Conservation (phyloP, 2,797 vertebrate species). For the Telmatherina bonti region DNA sequence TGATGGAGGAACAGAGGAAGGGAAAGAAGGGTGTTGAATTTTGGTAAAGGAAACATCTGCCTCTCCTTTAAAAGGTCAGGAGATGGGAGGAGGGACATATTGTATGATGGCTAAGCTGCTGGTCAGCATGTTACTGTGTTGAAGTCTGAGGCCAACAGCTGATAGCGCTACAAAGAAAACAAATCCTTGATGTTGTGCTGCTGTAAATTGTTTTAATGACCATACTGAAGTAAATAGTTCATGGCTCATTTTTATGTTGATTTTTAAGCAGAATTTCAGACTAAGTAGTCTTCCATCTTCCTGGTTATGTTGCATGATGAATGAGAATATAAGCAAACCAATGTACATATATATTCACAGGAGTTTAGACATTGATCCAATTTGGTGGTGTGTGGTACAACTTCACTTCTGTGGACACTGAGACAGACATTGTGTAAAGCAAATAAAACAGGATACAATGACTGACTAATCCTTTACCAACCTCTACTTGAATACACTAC, state of each 20-base stretch:
- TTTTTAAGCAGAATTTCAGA: background rate
- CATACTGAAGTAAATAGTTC: background rate
- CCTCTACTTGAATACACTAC: no score
- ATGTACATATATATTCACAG: background rate
- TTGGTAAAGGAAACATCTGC: conserved; percentile 74
- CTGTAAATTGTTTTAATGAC: conserved; percentile 11
- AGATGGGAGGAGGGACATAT: conserved; percentile 42
- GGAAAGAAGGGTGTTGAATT: conserved; percentile 29
- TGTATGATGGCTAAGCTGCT: background rate
- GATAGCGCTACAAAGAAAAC: conserved; percentile 17
- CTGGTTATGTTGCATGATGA: background rate
- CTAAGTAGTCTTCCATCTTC: background rate
- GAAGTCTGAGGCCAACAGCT: conserved; percentile 10
- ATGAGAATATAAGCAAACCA: background rate
- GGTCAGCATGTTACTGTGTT: conserved; percentile 26
- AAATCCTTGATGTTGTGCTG: conserved; percentile 12
- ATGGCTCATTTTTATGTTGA: background rate
- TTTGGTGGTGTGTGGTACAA: no score
- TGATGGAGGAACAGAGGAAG: conserved; percentile 33
- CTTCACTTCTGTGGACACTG: no score
- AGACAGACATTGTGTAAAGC: no score
- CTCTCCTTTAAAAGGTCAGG: conserved; percentile 49
- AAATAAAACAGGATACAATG: no score
- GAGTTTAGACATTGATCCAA: background rate
- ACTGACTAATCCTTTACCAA: no score